Percentiles rank a stretch among this genome's conserved stretches.
Conservation (phyloP, 2,888 invertebrate genomes). For the Crepidodera aurea region DNA sequence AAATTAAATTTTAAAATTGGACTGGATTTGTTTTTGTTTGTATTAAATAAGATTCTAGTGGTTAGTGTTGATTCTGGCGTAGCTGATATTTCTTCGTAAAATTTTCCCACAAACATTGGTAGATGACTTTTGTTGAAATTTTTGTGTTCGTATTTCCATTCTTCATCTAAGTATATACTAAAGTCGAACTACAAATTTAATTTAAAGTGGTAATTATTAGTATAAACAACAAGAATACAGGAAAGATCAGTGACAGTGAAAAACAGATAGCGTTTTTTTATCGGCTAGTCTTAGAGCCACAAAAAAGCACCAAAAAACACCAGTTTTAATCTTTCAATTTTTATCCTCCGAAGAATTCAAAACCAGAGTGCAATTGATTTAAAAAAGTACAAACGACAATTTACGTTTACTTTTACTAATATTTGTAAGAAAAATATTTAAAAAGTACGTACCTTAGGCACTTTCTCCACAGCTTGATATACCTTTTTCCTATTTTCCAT, state of each 20-base stretch:
- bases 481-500: conserved; percentile 12
- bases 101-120: conserved; percentile 46
- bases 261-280: too few relatives aligned
- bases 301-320: too few relatives aligned
- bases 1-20: conserved; percentile 60
- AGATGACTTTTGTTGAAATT: conserved; percentile 38
- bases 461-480: neutral
- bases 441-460: conserved; percentile 25
- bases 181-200: conserved; percentile 7
- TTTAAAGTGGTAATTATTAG: neutral
- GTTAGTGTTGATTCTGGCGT: conserved; percentile 36
- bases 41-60: conserved; percentile 49
- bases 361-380: too few relatives aligned
- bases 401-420: neutral
- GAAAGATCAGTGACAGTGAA: too few relatives aligned
- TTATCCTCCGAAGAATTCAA: too few relatives aligned
- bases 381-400: too few relatives aligned
- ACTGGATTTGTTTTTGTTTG: conserved; percentile 42
- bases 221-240: too few relatives aligned
- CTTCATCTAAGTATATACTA: conserved; percentile 43
- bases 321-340: too few relatives aligned
- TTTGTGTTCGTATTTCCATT: conserved; percentile 51
- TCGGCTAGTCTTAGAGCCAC: neutral
- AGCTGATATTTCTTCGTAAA: conserved; percentile 42
- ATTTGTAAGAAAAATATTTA: neutral